Evolutionary conservation across 2,888 invertebrate species (phyloP), one percentile per base, ranked within the genome.

Genomic region (Frankliniella intonsa): DNA sequence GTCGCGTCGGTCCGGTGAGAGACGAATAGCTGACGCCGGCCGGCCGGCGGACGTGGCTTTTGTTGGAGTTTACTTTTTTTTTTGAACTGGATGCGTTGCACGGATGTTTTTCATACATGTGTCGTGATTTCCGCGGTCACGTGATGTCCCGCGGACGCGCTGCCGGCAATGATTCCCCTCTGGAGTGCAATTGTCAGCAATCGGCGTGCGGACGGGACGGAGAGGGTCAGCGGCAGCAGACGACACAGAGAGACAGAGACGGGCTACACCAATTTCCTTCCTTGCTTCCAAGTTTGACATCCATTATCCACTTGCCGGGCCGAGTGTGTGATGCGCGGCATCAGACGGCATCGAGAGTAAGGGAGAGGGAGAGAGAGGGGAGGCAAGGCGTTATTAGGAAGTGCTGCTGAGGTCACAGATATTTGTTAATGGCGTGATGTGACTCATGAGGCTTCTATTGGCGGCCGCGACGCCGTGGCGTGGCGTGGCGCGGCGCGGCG

Each of bases 351-450:
- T 76, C 69, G 69, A 76, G 55, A 17, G 55, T 14, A 17, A 55
- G 9, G 17, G 55, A 55, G 55, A 17, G 62, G 10, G 55, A 62
- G 62, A 62, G 62, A 62, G 62, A 62, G 62, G n/a, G 62, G n/a
- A n/a, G n/a, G 62, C 0, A n/a, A 62, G 62, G 62, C 17, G 62
- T 17, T 25, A 25, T 76, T 76, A 76, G 22, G 22, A 76, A 25
- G 69, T 25, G 25, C 22, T 76, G 69, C 69, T 76, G 69, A 76
- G 69, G 69, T 76, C 69, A 76, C 69, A 76, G 22, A 76, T 22
- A 76, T 76, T 76, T 76, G 69, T 76, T 76, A 76, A 76, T 76
- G 69, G 69, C 69, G 69, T 76, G 69, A 76, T 76, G 69, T 76
- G 69, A 76, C 69, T 76, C 69, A 76, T 76, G 69, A 76, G 69